Base-by-base conservation (phyloP, 2,113 vertebrate genomes). In the Diphyllodes magnificus region DNA sequence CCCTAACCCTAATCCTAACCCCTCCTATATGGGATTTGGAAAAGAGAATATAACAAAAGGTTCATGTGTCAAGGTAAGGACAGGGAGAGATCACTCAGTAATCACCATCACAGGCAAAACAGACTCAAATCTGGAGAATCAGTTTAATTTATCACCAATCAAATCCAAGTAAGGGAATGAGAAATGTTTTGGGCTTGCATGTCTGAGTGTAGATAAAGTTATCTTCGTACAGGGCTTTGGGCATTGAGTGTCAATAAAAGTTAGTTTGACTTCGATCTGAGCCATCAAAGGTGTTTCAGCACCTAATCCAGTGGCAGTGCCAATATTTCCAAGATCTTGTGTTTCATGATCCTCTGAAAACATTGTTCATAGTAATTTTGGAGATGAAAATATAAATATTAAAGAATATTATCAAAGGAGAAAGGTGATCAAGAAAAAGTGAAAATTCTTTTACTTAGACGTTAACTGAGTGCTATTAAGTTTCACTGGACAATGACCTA, bases 401-500 rank as follows among this genome's bases (percentile, higher is more conserved):
- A 30, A 57, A 15, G 5, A 37, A 20, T n/a, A 10, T 31, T 42
- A 15, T 16, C 44, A n/a, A 37, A 60, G 13, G 15, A 76, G 18
- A 71, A 77, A 56, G 8, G 9, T n/a, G 22, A 42, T 54, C 13
- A 82, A 56, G 13, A 30, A 25, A 28, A 69, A 42, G 12, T 33
- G 11, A 5, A 63, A 42, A 37, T n/a, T 42, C 19, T 72, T 68
- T 9, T 49, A 73, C 39, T 47, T 73, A 47, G 10, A n/a, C 6
- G 31, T 23, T 42, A 65, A 86, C 31, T 82, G 42, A 87, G 19
- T 63, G 47, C 27, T 75, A 40, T 89, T 89, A 94, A 90, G 77
- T 95, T 93, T 96, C 68, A 91, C 30, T 80, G 45, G 60, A 86
- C 31, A 95, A 81, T 76, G 39, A 92, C 82, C 44, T 80, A 96